phyloP scores from a whole-genome alignment of 2,888 invertebrate genomes.

The Dasysyrphus albostriatus region DNA sequence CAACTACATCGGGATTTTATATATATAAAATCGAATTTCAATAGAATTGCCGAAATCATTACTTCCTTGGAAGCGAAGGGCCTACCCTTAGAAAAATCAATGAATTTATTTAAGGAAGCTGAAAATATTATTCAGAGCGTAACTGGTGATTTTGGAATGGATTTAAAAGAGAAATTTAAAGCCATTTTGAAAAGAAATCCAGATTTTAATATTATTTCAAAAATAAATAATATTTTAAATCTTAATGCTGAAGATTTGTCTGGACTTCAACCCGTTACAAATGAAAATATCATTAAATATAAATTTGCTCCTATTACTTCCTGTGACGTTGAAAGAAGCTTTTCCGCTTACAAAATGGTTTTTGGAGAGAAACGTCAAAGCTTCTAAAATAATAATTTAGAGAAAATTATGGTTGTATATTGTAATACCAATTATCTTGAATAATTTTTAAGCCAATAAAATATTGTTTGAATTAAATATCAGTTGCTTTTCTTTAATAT shows the following conservation, averaged over 20 bases:
- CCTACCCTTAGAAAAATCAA: slow-evolving; percentile 36
- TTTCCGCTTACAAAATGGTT: too few relatives aligned
- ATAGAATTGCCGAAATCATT: slow-evolving; percentile 20
- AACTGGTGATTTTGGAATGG: too few relatives aligned
- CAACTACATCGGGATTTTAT: slow-evolving; percentile 37
- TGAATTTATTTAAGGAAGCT: too few relatives aligned
- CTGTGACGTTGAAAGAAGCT: too few relatives aligned
- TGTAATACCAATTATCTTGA: slow-evolving; percentile 19
- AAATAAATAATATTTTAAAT: slow-evolving; percentile 47
- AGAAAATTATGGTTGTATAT: background rate
- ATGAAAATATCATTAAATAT: too few relatives aligned
- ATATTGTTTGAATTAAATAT: background rate
- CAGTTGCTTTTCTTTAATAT: background rate
- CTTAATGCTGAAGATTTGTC: slow-evolving; percentile 54
- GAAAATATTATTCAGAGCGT: too few relatives aligned
- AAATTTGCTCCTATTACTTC: too few relatives aligned
- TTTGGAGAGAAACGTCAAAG: too few relatives aligned
- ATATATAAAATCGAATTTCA: slow-evolving; percentile 51
- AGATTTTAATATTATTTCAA: slow-evolving; percentile 39
- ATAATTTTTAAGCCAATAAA: slow-evolving; percentile 1
- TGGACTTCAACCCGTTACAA: slow-evolving; percentile 38
- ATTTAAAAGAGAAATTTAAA: too few relatives aligned
- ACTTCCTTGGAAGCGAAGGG: slow-evolving; percentile 44
- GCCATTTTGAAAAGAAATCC: slow-evolving; percentile 37
- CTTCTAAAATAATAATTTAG: too few relatives aligned